Evolutionary conservation across 2,113 vertebrate species (phyloP).

Genomic region (Proteles cristata): DNA sequence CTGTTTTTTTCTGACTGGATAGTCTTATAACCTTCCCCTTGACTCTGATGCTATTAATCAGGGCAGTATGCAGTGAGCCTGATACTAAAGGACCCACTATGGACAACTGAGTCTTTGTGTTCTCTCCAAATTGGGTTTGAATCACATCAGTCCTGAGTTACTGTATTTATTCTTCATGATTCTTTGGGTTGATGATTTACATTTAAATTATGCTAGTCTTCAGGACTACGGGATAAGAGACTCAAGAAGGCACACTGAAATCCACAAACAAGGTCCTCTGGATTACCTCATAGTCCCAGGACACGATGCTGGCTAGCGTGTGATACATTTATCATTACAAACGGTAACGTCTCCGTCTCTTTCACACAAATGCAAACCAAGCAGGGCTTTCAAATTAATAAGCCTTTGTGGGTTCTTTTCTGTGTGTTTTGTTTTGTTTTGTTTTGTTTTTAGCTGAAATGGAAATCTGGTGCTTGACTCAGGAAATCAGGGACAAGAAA

Average conservation of each 20-base stretch:
- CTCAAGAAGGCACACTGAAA: constrained; percentile 18
- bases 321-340: constrained; percentile 59
- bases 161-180: background rate
- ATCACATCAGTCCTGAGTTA: constrained; percentile 16
- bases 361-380: background rate
- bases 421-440: background rate
- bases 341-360: background rate
- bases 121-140: background rate
- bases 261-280: background rate
- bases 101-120: background rate
- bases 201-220: constrained; percentile 27
- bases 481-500: constrained; percentile 23
- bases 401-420: background rate
- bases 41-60: background rate
- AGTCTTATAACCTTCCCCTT: background rate
- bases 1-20: background rate
- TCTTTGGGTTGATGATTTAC: constrained; percentile 29
- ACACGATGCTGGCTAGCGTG: background rate
- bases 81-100: background rate
- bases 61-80: background rate
- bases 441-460: background rate
- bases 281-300: constrained; percentile 55
- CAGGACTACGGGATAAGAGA: constrained; percentile 19
- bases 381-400: constrained; percentile 9
- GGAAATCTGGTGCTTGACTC: background rate